Evolutionary conservation across 2,113 vertebrate genomes (phyloP).

Genomic region (Anolis sagrei): DNA sequence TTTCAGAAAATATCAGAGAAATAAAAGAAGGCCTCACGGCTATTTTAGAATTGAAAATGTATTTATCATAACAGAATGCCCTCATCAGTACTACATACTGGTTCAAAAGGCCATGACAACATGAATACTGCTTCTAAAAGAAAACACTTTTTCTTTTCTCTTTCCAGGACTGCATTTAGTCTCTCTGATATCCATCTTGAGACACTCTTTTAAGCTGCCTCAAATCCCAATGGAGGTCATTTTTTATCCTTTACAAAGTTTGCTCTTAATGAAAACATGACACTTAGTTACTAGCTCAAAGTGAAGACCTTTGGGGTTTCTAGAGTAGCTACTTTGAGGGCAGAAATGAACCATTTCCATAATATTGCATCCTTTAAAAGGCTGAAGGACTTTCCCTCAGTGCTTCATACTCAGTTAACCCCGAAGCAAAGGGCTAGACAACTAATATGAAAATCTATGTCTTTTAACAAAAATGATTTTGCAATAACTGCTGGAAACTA

Average conservation of each 20-base stretch:
- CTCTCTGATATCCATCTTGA: not conserved
- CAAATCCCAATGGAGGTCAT: not conserved
- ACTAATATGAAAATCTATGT: not conserved
- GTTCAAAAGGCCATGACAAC: fast-evolving
- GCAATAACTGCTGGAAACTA: not conserved
- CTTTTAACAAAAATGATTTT: not conserved
- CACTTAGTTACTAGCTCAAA: not conserved
- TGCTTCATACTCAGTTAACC: not conserved
- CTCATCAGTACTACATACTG: conserved; percentile 11
- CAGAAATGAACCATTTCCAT: conserved; percentile 29
- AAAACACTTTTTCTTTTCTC: not conserved
- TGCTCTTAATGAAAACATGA: conserved; percentile 17
- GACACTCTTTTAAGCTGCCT: not conserved
- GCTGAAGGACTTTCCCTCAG: not conserved
- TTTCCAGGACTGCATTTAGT: not conserved
- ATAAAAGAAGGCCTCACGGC: not conserved
- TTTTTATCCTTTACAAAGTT: conserved; percentile 7
- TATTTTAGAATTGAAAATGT: conserved; percentile 39
- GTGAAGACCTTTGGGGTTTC: not conserved
- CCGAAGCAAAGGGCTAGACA: not conserved
- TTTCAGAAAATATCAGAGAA: conserved; percentile 23
- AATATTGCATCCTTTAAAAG: fast-evolving
- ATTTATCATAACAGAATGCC: conserved; percentile 19
- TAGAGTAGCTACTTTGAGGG: conserved; percentile 36
- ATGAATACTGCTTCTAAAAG: not conserved